Evolutionary conservation across 2,888 invertebrate species (phyloP).

Genomic region (Crocallis elinguaria): DNA sequence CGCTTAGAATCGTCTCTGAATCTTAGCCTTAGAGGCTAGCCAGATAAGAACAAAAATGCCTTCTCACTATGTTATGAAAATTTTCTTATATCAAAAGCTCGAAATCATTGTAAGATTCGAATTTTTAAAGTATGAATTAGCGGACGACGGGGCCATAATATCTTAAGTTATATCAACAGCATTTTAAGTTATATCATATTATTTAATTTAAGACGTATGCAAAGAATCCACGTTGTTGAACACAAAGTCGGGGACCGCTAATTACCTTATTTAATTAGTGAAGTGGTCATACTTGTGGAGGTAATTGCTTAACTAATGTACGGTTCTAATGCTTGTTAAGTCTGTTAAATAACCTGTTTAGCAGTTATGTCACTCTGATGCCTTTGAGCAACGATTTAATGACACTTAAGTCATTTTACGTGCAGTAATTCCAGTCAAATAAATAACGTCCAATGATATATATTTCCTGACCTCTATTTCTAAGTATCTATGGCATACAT

Average conservation of each 20-base stretch:
- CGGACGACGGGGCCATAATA: no score
- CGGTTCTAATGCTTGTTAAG: conserved; percentile 12
- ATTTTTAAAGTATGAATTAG: no score
- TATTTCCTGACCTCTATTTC: no score
- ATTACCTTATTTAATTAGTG: conserved; percentile 20
- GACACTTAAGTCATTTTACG: background rate
- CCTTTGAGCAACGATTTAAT: background rate
- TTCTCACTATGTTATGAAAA: no score
- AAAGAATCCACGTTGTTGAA: conserved; percentile 1
- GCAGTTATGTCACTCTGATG: background rate
- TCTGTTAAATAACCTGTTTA: background rate
- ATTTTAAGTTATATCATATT: no score
- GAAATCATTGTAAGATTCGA: no score
- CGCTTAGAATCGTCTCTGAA: no score
- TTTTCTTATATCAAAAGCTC: no score
- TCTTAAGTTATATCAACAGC: no score
- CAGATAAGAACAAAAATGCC: no score
- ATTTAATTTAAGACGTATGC: background rate
- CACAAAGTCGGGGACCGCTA: conserved; percentile 4
- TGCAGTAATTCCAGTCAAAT: background rate
- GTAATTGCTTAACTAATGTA: conserved; percentile 19
- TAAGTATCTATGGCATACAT: no score
- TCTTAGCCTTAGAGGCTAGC: no score
- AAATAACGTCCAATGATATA: background rate
- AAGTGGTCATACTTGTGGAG: conserved; percentile 14